These are phyloP conservation scores for Maccullochella peelii DNA, from an alignment of 2,113 vertebrate species.

Conservation along the genomic window DNA sequence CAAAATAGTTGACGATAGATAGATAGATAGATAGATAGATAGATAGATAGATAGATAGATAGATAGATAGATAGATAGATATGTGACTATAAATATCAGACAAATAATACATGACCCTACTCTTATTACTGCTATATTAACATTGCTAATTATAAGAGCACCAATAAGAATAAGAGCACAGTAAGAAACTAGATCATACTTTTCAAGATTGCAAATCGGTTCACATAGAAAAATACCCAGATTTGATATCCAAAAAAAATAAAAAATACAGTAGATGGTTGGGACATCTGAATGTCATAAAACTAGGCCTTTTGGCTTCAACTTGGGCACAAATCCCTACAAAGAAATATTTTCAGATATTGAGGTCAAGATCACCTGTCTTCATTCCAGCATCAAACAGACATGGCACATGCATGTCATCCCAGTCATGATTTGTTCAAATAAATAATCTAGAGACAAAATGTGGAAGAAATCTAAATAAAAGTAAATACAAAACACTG, in stretches of 20 bases:
- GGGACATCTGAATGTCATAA: not conserved
- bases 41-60: too few relatives aligned
- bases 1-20: not conserved
- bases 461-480: constrained; percentile 1
- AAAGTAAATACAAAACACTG: constrained; percentile 33
- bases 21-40: too few relatives aligned
- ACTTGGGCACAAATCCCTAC: not conserved
- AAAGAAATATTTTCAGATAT: not conserved
- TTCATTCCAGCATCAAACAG: not conserved
- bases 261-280: not conserved
- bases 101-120: not conserved
- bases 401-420: not conserved
- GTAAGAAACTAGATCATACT: not conserved
- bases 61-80: too few relatives aligned
- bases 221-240: not conserved
- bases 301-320: not conserved
- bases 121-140: not conserved
- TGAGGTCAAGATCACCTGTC: not conserved
- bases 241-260: not conserved
- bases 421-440: constrained; percentile 9
- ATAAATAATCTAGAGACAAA: constrained; percentile 18
- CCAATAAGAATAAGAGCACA: not conserved
- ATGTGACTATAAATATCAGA: too few relatives aligned
- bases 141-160: not conserved
- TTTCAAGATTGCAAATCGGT: not conserved